Conservation (phyloP, 2,113 vertebrate species). For the Gracilinanus agilis region DNA sequence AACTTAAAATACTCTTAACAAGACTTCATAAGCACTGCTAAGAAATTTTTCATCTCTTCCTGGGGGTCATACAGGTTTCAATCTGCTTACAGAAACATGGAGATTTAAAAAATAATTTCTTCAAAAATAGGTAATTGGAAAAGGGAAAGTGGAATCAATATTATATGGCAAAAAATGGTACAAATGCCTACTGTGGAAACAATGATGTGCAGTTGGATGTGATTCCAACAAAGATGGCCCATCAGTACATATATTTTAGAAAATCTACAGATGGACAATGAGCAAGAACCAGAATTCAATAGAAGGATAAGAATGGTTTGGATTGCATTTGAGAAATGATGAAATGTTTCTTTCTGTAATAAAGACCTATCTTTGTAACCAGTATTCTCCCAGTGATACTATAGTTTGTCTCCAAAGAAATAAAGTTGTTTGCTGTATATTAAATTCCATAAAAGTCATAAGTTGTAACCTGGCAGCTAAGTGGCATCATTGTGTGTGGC, state of each 20-base stretch:
- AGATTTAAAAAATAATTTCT: neutral
- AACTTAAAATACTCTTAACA: constrained; percentile 16
- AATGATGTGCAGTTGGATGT: neutral
- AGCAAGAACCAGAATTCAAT: neutral
- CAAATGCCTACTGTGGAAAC: neutral
- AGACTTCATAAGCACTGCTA: neutral
- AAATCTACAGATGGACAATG: neutral
- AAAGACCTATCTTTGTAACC: neutral
- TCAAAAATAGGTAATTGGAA: neutral
- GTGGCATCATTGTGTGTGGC: neutral
- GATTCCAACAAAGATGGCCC: neutral
- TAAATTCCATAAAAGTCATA: neutral
- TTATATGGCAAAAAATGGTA: neutral
- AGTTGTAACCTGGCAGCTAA: neutral
- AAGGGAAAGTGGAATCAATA: neutral
- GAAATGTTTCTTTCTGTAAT: neutral
- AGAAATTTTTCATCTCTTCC: constrained; percentile 2
- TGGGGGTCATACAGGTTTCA: neutral
- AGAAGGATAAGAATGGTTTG: neutral
- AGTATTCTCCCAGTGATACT: neutral
- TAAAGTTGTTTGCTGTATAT: neutral
- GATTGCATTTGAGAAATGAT: neutral
- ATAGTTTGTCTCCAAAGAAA: neutral
- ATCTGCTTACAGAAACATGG: neutral
- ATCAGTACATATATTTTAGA: neutral